Evolutionary conservation across 2,797 vertebrate species (phyloP).

Genomic region (Rhinichthys osculus): DNA sequence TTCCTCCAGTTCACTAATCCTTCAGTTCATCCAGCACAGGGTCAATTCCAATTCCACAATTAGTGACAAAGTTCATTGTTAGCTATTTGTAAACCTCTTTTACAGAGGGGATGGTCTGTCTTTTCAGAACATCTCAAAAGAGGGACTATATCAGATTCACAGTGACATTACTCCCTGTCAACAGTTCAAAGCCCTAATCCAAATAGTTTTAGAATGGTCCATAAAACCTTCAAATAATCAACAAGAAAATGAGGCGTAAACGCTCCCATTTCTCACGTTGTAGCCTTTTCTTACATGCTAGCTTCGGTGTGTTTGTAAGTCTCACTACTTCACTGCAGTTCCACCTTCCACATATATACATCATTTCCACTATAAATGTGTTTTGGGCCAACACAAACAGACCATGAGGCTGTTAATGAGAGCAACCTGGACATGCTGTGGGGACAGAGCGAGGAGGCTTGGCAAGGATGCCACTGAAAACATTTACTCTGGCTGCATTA

Average conservation of each 20-base stretch:
- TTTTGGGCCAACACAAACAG: slow-evolving; percentile 52
- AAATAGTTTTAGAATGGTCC: slow-evolving; percentile 22
- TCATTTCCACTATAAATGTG: slow-evolving; percentile 47
- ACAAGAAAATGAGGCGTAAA: slow-evolving; percentile 24
- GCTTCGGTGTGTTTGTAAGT: slow-evolving; percentile 5
- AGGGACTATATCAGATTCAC: slow-evolving; percentile 20
- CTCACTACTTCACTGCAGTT: background rate
- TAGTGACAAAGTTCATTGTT: slow-evolving; percentile 31
- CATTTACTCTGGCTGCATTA: slow-evolving; percentile 65
- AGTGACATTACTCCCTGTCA: slow-evolving; percentile 15
- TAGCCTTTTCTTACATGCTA: slow-evolving; percentile 18
- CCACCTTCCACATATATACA: slow-evolving; percentile 41
- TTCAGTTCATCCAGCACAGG: slow-evolving; percentile 20
- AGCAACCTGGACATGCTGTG: slow-evolving; percentile 55
- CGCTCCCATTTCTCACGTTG: background rate
- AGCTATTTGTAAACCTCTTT: slow-evolving; percentile 40
- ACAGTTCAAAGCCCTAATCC: slow-evolving; percentile 17
- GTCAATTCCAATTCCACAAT: slow-evolving; percentile 38
- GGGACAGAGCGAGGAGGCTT: slow-evolving; percentile 59
- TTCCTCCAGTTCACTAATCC: slow-evolving; percentile 54
- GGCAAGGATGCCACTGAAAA: slow-evolving; percentile 61
- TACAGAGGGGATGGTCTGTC: slow-evolving; percentile 35
- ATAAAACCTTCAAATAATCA: background rate
- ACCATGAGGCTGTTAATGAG: slow-evolving; percentile 50
- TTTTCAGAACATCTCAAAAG: slow-evolving; percentile 39